Evolutionary conservation across 1,140 invertebrate genomes (phyloP), one percentile per base, ranked within the genome.

Genomic region (Pachypsylla venusta): DNA sequence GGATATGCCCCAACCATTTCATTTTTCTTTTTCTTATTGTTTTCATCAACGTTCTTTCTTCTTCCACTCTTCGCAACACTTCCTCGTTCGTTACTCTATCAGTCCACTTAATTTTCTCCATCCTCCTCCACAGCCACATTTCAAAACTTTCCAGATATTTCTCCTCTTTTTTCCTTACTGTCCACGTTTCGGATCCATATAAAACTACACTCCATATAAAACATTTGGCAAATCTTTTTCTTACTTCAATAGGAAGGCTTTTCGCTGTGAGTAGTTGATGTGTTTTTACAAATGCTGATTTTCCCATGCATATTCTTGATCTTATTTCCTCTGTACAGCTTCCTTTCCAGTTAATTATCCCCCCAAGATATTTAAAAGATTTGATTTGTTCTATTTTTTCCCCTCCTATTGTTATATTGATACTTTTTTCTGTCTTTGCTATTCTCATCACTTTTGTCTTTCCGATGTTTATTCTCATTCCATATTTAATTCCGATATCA

Each of bases 11-110:
- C 28, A 53, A 30, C 48, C 25, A 27, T 27, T 53, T 59, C 24
- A 28, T 19, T 22, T 53, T 59, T 53, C 48, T 59, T 16, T 59
- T 59, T 24, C 1, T 53, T 27, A 59, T 59, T 13, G 28, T 59
- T 53, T 53, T 59, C 48, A 42, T 28, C 22, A 59, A 48, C 53
- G 56, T 35, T 60, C 25, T 60, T 56, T 60, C 48, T 28, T 27
- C 40, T 39, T 24, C 28, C 25, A 28, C 28, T 59, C 57, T 59
- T 59, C 48, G 20, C 48, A 59, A 35, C 19, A 59, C 57, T 28
- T 59, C 57, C 48, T 57, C 39, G 48, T 60, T 60, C 19, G 22
- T 60, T 26, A 56, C 40, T 53, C 26, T 60, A 27, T 60, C 59
- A 1, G 54, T 56, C 59, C 59, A 57, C 56, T 27, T 53, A 27